These are phyloP conservation scores for Apoda limacodes DNA, from an alignment of 2,888 invertebrate species.

Conservation along the genomic window DNA sequence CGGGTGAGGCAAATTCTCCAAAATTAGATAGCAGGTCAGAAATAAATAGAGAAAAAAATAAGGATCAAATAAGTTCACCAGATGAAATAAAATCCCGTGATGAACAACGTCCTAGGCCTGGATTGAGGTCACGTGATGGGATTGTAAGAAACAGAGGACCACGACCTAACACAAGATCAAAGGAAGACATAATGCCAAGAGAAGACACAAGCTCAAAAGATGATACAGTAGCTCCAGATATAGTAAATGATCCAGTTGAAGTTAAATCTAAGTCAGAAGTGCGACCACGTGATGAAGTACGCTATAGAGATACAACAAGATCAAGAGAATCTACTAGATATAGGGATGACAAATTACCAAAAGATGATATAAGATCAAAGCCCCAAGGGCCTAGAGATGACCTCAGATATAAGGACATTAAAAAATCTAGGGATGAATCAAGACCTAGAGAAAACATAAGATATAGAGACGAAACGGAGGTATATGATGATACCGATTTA, in stretches of 20 bases:
- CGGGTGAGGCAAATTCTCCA: too few relatives aligned
- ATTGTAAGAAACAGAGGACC: too few relatives aligned
- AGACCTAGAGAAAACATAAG: constrained; percentile 26
- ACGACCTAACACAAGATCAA: constrained; percentile 20
- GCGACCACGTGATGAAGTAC: constrained; percentile 20
- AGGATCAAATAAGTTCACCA: constrained; percentile 29
- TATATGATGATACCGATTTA: constrained; percentile 31
- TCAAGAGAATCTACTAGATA: constrained; percentile 22
- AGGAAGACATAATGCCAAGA: constrained; percentile 20
- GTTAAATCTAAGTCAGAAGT: constrained; percentile 22
- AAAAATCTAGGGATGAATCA: constrained; percentile 22
- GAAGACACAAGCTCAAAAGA: constrained; percentile 27
- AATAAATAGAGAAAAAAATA: constrained; percentile 15
- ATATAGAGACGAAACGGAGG: constrained; percentile 29
- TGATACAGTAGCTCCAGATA: constrained; percentile 24
- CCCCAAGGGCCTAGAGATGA: constrained; percentile 25
- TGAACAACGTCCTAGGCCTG: constrained; percentile 26
- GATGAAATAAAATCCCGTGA: constrained; percentile 18
- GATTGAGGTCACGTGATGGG: constrained; percentile 20
- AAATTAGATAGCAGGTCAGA: too few relatives aligned
- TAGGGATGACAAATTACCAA: constrained; percentile 20
- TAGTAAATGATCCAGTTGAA: too few relatives aligned
- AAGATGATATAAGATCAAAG: constrained; percentile 29
- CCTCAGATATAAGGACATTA: constrained; percentile 19
- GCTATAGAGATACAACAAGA: constrained; percentile 24